Conservation (phyloP, 2,888 invertebrate genomes). For the Amitus sp. region DNA sequence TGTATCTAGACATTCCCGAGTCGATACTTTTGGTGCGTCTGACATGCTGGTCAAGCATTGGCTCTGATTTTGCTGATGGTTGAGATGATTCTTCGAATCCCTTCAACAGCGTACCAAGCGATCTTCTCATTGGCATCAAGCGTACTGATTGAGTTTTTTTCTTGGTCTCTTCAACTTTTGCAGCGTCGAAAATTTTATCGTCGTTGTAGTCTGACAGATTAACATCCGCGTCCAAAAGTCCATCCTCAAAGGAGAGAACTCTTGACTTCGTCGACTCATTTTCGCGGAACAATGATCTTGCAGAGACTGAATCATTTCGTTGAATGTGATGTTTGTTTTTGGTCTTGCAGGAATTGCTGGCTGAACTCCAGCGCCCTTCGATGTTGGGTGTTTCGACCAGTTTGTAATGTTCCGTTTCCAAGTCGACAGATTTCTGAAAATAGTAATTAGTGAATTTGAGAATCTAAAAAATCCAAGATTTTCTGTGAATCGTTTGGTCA, state of each 20-base stretch:
- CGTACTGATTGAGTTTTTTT: conserved; percentile 23
- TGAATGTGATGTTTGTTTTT: conserved; percentile 47
- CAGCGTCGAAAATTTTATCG: conserved; percentile 40
- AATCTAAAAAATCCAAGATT: too few species aligned
- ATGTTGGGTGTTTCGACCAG: conserved; percentile 51
- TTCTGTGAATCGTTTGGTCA: too few species aligned
- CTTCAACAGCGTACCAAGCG: conserved; percentile 15
- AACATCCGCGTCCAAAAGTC: conserved; percentile 57
- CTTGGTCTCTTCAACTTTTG: neutral
- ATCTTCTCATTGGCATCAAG: conserved; percentile 35
- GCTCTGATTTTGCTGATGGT: conserved; percentile 13
- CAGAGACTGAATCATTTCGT: conserved; percentile 40
- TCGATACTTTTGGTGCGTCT: conserved; percentile 31
- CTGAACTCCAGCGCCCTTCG: conserved; percentile 70
- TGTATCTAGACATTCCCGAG: conserved; percentile 9
- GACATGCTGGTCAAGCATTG: neutral
- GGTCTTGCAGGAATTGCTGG: conserved; percentile 61
- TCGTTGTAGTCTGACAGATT: conserved; percentile 58
- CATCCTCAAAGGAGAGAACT: conserved; percentile 48
- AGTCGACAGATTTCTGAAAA: conserved; percentile 47
- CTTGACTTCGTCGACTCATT: conserved; percentile 44
- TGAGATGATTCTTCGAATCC: conserved; percentile 4
- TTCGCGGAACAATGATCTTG: conserved; percentile 43
- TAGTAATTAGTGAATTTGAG: too few species aligned
- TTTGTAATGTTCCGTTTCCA: conserved; percentile 43